phyloP scores from a whole-genome alignment of 2,888 invertebrate species.

The Hedya salicella region DNA sequence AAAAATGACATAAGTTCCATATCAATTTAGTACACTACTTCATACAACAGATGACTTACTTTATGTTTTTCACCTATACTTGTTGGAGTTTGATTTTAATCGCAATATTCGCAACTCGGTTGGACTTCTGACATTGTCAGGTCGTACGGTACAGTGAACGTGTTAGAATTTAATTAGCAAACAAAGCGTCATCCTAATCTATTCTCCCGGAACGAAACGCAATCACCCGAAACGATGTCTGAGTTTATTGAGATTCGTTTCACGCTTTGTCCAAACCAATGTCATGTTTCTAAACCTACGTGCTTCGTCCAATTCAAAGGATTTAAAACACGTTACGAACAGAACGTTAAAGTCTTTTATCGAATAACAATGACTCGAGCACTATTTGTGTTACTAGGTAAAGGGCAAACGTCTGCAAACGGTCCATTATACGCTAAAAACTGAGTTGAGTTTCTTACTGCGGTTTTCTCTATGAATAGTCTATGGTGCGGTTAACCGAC shows the following conservation, averaged over 20 bases:
- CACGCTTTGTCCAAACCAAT: slow-evolving; percentile 73
- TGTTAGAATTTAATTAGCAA: slow-evolving; percentile 33
- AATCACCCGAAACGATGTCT: slow-evolving; percentile 33
- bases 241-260: slow-evolving; percentile 57
- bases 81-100: no score
- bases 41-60: no score
- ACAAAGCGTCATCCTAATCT: slow-evolving; percentile 41
- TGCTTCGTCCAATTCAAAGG: slow-evolving; percentile 49
- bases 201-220: slow-evolving; percentile 34
- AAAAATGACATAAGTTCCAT: no score
- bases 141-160: background rate
- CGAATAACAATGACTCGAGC: slow-evolving; percentile 46
- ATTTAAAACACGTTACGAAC: slow-evolving; percentile 48
- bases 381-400: slow-evolving; percentile 79
- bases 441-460: slow-evolving; percentile 51
- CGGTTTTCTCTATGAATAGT: slow-evolving; percentile 55
- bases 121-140: no score
- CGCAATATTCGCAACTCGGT: no score
- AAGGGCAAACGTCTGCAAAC: slow-evolving; percentile 71
- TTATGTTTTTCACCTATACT: no score
- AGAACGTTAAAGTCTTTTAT: slow-evolving; percentile 51
- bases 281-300: slow-evolving; percentile 69
- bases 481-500: slow-evolving; percentile 50
- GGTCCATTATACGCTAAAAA: slow-evolving; percentile 57
- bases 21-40: no score